Percentiles rank a stretch among this genome's conserved stretches.
phyloP scores from a whole-genome alignment of 92 coral and sea anemone species.

The Diadumene lineata region DNA sequence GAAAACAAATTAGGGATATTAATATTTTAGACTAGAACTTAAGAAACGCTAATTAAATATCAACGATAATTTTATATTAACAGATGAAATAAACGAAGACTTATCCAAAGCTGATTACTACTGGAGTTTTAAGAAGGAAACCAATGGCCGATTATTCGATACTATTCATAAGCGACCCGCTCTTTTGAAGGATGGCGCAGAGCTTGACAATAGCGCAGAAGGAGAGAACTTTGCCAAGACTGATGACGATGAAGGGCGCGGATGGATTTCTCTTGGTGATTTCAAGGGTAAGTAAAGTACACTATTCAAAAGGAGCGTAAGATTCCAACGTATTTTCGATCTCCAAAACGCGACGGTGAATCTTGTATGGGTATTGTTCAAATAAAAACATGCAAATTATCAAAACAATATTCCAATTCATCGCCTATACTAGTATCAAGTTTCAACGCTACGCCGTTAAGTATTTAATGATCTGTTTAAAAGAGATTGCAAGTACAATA shows the following conservation, averaged over 20 bases:
- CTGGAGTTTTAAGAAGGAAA: constrained; percentile 60
- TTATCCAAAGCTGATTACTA: constrained; percentile 42
- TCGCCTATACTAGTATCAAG: too few species aligned
- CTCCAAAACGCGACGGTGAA: too few species aligned
- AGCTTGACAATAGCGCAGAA: constrained; percentile 41
- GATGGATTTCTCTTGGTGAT: constrained; percentile 78
- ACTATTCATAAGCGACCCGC: constrained; percentile 52
- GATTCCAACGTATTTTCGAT: too few species aligned
- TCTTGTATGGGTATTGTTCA: too few species aligned
- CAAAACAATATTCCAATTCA: too few species aligned
- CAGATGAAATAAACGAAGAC: neutral
- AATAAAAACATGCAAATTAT: too few species aligned
- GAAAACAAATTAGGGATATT: too few species aligned
- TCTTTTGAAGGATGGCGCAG: constrained; percentile 61
- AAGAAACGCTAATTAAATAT: neutral
- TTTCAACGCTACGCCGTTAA: too few species aligned
- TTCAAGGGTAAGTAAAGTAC: constrained; percentile 50
- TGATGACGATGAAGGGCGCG: constrained; percentile 23
- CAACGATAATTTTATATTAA: neutral
- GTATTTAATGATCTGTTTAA: too few species aligned
- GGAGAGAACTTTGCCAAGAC: constrained; percentile 60
- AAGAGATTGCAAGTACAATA: neutral
- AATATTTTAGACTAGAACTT: neutral
- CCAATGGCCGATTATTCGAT: constrained; percentile 47
- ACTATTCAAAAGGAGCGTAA: too few species aligned